These are phyloP conservation scores for Nephrotoma appendiculata DNA, from an alignment of 2,888 invertebrate species.

Conservation along the genomic window DNA sequence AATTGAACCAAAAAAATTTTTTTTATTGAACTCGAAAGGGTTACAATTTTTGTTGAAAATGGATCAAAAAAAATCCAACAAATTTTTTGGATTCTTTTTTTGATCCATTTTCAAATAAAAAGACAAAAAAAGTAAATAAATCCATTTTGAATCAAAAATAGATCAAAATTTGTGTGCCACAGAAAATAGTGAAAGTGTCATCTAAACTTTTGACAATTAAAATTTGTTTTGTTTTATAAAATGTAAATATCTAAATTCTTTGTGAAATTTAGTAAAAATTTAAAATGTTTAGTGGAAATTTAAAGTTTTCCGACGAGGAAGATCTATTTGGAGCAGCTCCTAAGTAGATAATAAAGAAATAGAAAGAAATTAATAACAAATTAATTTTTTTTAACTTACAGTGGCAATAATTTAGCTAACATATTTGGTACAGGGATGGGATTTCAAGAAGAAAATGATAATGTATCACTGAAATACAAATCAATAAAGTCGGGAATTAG, in stretches of 20 bases:
- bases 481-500: neutral
- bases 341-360: neutral
- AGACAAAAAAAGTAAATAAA: too few relatives aligned
- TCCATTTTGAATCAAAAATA: too few relatives aligned
- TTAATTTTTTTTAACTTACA: neutral
- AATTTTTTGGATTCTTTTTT: too few relatives aligned
- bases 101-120: too few relatives aligned
- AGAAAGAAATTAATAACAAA: neutral
- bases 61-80: too few relatives aligned
- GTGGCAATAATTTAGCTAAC: conserved; percentile 2
- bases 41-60: too few relatives aligned
- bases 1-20: too few relatives aligned
- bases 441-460: neutral
- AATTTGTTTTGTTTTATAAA: neutral
- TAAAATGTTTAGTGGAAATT: conserved; percentile 11
- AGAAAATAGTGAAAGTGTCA: too few relatives aligned
- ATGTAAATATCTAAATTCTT: neutral
- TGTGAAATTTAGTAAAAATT: neutral
- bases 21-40: too few relatives aligned
- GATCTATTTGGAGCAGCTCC: conserved; percentile 3
- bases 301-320: conserved; percentile 11
- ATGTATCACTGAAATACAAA: neutral
- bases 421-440: neutral
- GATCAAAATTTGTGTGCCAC: too few relatives aligned
- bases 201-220: neutral